Base-by-base conservation (phyloP, 2,113 vertebrate species). In the Alexandromys fortis region DNA sequence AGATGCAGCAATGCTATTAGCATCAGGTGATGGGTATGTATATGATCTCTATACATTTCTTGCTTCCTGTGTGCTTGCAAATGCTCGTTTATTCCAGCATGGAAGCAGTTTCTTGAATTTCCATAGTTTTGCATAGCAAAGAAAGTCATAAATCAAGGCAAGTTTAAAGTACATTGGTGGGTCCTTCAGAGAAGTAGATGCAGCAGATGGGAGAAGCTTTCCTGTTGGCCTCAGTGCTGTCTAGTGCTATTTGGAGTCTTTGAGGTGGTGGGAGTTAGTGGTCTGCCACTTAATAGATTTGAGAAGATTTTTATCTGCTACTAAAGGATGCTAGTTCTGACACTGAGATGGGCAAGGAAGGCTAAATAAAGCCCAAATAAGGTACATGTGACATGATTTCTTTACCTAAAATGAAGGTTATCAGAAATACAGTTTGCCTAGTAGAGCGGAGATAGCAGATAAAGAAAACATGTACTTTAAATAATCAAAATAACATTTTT, bases 1-100 rank as follows among this genome's bases (percentile, higher is more conserved):
- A 93, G 92, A 86, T 89, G 63, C n/a, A 94, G n/a, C 52, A 17
- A 73, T 90, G 42, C 47, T 30, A 49, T 10, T 67, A 68, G 33
- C 75, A 45, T 79, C 5, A 61, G 55, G 30, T 91, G 58, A 63
- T 61, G 0, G n/a, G 16, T 35, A 19, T 90, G 47, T 77, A 38
- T 7, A 45, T 89, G 73, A 86, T 89, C 33, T 92, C 49, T 94
- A 2, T 91, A 72, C 52, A 91, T 92, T 87, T 94, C 61, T 75
- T 96, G 8, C 38, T 82, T 92, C 35, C 52, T 61, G 0, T 78
- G 10, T 92, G 14, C 89, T 90, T 92, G 30, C 85, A 93, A 94
- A 61, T 88, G 38, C 38, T 81, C n/a, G n/a, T 87, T 76, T 67
- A 4, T 85, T 90, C 81, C 55, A 81, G 4, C 24, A 22, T 86